Conservation (phyloP, 2,797 vertebrate species). For the Acanthurus leucopareius region DNA sequence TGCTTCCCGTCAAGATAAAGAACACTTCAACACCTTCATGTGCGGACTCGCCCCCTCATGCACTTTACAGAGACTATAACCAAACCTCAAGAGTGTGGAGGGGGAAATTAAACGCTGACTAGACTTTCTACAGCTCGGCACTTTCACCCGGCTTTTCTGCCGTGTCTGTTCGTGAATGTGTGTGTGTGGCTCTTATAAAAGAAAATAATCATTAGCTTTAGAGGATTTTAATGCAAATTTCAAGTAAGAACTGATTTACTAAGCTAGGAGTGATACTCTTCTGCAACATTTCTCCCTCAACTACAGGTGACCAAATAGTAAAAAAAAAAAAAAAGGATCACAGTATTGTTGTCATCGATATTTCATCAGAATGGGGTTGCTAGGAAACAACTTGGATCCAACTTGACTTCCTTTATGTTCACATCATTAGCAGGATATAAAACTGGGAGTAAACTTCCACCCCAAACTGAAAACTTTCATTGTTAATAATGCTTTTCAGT, state of each 20-base stretch:
- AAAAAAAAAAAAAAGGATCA: not conserved
- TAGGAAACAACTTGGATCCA: slow-evolving; percentile 43
- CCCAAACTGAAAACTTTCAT: slow-evolving; percentile 12
- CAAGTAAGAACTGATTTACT: not conserved
- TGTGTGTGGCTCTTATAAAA: slow-evolving; percentile 4
- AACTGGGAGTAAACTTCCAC: slow-evolving; percentile 17
- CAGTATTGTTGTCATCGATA: not conserved
- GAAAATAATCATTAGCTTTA: not conserved
- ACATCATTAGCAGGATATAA: slow-evolving; percentile 30
- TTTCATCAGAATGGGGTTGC: slow-evolving; percentile 21
- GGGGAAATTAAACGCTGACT: slow-evolving; percentile 35
- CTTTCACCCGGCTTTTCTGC: not conserved
- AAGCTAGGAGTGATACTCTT: not conserved
- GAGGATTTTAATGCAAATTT: not conserved
- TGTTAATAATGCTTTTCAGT: not conserved
- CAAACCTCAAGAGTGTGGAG: slow-evolving; percentile 13
- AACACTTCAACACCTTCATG: slow-evolving; percentile 54
- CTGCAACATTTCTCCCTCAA: not conserved
- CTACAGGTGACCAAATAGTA: not conserved
- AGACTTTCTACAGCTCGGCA: slow-evolving; percentile 24
- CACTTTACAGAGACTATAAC: slow-evolving; percentile 2
- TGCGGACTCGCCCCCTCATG: slow-evolving; percentile 45
- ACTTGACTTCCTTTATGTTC: slow-evolving; percentile 20
- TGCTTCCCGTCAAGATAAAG: slow-evolving; percentile 57
- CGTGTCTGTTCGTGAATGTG: not conserved